A percentile compares a stretch with the other conserved stretches of the same genome.
These are phyloP conservation scores for Ochlodes sylvanus DNA, from an alignment of 2,888 invertebrate species.

Conservation along the genomic window DNA sequence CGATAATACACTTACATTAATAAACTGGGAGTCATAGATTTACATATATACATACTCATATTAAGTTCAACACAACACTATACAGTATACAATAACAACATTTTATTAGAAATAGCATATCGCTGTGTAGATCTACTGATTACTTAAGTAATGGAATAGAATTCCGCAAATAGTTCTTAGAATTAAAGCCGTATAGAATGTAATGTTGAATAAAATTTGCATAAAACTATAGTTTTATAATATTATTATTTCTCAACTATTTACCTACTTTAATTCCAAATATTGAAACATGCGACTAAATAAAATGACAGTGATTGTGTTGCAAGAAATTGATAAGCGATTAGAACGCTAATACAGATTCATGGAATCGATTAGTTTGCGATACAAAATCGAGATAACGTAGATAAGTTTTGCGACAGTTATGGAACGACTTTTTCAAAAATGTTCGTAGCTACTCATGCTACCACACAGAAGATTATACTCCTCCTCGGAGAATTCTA, in stretches of 20 bases:
- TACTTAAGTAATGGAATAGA: slow-evolving; percentile 9
- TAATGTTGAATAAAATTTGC: slow-evolving; percentile 18
- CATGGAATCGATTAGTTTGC: slow-evolving; percentile 23
- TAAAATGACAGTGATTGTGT: slow-evolving; percentile 7
- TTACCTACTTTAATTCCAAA: not conserved
- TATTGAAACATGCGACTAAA: not conserved
- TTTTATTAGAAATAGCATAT: not conserved
- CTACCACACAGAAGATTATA: too few species aligned
- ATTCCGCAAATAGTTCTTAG: slow-evolving; percentile 20
- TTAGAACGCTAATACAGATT: slow-evolving; percentile 14
- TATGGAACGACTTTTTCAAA: not conserved
- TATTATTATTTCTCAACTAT: not conserved
- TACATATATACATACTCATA: too few species aligned
- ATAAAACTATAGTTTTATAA: slow-evolving; percentile 3
- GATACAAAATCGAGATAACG: slow-evolving; percentile 10
- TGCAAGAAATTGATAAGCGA: slow-evolving; percentile 22
- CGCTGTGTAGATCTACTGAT: not conserved
- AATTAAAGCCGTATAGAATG: slow-evolving; percentile 22
- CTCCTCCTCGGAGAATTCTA: too few species aligned
- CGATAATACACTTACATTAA: too few species aligned
- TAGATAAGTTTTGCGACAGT: not conserved
- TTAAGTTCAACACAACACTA: too few species aligned
- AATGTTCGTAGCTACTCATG: not conserved
- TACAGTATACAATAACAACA: too few species aligned
- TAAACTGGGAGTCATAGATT: too few species aligned